Evolutionary conservation across 2,888 invertebrate genomes (phyloP).

Genomic region (Agonopterix alstromeriana): DNA sequence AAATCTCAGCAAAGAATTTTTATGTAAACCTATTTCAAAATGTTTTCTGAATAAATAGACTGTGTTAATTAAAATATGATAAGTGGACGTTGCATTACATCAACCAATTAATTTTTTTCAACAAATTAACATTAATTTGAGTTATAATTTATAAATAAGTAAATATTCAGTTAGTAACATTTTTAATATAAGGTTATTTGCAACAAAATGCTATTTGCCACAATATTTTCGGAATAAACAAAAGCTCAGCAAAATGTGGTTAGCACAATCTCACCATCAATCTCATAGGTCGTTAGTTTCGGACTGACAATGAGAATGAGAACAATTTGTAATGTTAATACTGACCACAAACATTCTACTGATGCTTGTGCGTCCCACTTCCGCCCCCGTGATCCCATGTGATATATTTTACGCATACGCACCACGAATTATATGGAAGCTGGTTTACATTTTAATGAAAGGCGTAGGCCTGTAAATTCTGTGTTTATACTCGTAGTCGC

Average conservation of each 20-base stretch:
- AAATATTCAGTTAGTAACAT: too few species aligned
- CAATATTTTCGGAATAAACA: neutral
- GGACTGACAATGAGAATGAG: slow-evolving; percentile 23
- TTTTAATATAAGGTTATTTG: too few species aligned
- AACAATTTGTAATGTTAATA: slow-evolving; percentile 36
- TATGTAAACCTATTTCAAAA: too few species aligned
- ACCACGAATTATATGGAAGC: slow-evolving; percentile 51
- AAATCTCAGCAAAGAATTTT: too few species aligned
- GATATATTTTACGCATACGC: slow-evolving; percentile 38
- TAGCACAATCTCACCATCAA: neutral
- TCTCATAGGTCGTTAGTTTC: neutral
- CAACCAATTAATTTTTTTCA: too few species aligned
- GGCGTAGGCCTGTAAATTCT: slow-evolving; percentile 42
- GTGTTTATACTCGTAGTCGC: slow-evolving; percentile 35
- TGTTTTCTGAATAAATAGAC: too few species aligned
- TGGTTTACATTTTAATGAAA: slow-evolving; percentile 67
- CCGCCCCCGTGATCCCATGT: slow-evolving; percentile 23
- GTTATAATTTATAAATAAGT: too few species aligned
- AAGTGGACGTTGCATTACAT: too few species aligned
- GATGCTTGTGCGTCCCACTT: slow-evolving; percentile 14
- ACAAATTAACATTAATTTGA: too few species aligned
- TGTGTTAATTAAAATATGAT: too few species aligned
- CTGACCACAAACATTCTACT: slow-evolving; percentile 45
- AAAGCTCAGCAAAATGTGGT: neutral
- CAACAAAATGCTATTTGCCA: too few species aligned